Evolutionary conservation across 1,140 invertebrate species (phyloP).

Genomic region (Antheraea mylitta): DNA sequence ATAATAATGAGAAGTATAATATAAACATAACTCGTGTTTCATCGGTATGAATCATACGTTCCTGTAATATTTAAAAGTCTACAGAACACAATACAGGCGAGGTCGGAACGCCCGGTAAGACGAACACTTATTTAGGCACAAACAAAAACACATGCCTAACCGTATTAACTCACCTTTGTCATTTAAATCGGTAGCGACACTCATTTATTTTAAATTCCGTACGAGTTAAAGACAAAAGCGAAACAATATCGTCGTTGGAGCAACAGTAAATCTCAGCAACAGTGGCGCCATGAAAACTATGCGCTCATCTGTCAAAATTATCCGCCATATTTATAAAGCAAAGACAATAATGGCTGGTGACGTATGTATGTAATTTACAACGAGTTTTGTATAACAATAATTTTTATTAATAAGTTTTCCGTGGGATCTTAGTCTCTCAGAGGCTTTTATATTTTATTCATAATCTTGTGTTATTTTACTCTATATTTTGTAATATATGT

Average conservation of each 20-base stretch:
- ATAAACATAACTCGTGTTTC: conserved; percentile 7
- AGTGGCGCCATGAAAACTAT: conserved; percentile 62
- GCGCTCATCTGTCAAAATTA: conserved; percentile 67
- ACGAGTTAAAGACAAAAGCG: conserved; percentile 56
- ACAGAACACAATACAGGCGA: conserved; percentile 13
- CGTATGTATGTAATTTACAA: conserved; percentile 9
- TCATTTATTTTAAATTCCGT: conserved; percentile 68
- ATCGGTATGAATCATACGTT: conserved; percentile 20
- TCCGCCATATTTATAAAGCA: conserved; percentile 52
- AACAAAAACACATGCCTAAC: conserved; percentile 60
- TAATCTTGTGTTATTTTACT: too few species aligned
- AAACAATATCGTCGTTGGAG: conserved; percentile 65
- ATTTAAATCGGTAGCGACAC: conserved; percentile 71
- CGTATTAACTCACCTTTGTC: conserved; percentile 62
- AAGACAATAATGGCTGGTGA: conserved; percentile 33
- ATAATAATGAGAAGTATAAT: conserved; percentile 9
- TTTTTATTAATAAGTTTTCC: background rate
- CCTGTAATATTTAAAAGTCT: conserved; percentile 13
- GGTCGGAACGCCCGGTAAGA: conserved; percentile 22
- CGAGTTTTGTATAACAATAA: background rate
- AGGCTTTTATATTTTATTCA: too few species aligned
- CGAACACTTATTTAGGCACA: conserved; percentile 54
- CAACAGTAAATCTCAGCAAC: conserved; percentile 65
- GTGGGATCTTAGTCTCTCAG: too few species aligned
- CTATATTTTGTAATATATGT: too few species aligned